These are phyloP conservation scores for Reticulitermes lucifugus DNA, from an alignment of 2,888 invertebrate genomes.

Conservation along the genomic window DNA sequence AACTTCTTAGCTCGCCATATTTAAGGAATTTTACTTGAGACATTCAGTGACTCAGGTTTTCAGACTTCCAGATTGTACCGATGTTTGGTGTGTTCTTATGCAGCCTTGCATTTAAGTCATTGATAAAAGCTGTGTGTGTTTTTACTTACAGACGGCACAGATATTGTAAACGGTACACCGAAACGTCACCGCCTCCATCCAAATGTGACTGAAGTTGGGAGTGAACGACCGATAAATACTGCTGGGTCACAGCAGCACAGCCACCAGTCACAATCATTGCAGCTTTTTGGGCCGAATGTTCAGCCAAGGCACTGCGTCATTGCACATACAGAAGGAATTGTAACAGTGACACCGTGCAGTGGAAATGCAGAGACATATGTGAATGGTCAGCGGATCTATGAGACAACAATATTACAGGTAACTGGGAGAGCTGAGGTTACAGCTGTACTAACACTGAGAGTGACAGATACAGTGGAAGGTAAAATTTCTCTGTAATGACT, in stretches of 20 bases:
- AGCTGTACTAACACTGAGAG: too few species aligned
- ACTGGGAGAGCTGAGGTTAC: conserved; percentile 37
- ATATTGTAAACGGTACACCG: conserved; percentile 64
- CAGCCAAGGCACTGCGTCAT: conserved; percentile 96
- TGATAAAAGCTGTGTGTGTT: neutral
- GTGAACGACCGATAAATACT: conserved; percentile 75
- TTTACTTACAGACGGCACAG: conserved; percentile 64
- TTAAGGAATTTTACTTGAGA: too few species aligned
- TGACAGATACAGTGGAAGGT: too few species aligned
- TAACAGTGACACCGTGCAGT: conserved; percentile 92
- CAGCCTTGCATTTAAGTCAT: too few species aligned
- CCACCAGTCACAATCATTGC: conserved; percentile 68
- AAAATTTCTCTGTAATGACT: too few species aligned
- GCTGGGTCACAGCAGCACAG: conserved; percentile 58
- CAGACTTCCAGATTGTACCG: too few species aligned
- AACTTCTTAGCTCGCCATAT: too few species aligned
- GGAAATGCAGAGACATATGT: conserved; percentile 95
- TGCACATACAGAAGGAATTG: conserved; percentile 90
- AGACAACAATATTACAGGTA: conserved; percentile 91
- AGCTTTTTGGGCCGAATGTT: conserved; percentile 90
- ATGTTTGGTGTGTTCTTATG: too few species aligned
- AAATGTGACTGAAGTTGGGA: conserved; percentile 77
- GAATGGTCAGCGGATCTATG: conserved; percentile 91
- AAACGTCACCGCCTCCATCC: conserved; percentile 69
- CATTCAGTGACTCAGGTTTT: too few species aligned